Evolutionary conservation across 2,797 vertebrate species (phyloP).

Genomic region (Picus viridis): DNA sequence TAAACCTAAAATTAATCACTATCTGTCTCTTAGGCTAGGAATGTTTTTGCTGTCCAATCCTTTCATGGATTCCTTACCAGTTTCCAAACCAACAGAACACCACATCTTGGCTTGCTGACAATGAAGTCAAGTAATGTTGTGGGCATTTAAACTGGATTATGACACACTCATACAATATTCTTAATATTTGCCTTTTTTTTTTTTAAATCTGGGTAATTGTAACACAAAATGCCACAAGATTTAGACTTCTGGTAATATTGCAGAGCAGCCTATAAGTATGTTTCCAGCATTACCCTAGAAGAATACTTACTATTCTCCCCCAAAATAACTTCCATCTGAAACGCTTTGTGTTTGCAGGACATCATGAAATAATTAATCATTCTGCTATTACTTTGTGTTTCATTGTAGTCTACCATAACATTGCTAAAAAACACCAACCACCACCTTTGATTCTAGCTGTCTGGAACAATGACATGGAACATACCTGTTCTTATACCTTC

Average conservation of each 20-base stretch:
- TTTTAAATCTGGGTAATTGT: background rate
- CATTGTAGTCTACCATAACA: background rate
- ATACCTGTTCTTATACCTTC: background rate
- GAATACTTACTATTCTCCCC: background rate
- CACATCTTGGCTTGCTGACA: background rate
- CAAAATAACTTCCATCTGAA: background rate
- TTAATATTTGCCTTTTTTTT: background rate
- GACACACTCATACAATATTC: background rate
- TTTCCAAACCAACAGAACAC: background rate
- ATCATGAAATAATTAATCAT: background rate
- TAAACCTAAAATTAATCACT: background rate
- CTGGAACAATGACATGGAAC: background rate
- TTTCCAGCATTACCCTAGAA: background rate
- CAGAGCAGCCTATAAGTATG: background rate
- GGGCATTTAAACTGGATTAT: background rate
- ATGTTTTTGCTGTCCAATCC: background rate
- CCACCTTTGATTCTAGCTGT: background rate
- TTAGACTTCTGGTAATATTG: background rate
- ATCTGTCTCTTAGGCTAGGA: background rate
- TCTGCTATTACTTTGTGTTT: background rate
- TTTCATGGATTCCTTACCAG: background rate
- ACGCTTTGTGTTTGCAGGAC: background rate
- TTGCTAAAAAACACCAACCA: background rate
- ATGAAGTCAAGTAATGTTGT: background rate
- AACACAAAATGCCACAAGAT: background rate